Base-by-base conservation (phyloP, 2,888 invertebrate genomes). In the Lasioglossum villosulum region DNA sequence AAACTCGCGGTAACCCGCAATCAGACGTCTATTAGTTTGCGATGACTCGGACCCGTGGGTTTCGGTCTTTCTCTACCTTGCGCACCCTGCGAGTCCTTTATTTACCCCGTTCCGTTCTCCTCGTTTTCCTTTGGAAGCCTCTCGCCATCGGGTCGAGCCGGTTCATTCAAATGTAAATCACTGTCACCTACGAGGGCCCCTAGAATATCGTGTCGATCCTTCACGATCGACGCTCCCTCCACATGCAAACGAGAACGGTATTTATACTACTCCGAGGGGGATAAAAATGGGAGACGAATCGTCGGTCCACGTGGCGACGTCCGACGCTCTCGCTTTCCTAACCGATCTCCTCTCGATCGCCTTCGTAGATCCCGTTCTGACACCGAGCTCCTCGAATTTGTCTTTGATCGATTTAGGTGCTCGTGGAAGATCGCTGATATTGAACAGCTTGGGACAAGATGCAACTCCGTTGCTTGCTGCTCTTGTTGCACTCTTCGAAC, bases 1-100 rank as follows among this genome's bases (percentile, higher is more conserved):
- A 93, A 94, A 93, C 90, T 90, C 84, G 84, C 88, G 89, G 89
- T 91, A 91, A 90, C 90, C 56, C 90, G 90, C 92, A 92, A 93
- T 93, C 91, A 90, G 91, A 90, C 86, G 89, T 91, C 90, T 91
- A 91, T 91, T 91, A 91, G 90, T 90, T 89, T 82, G 80, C 90
- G 90, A 86, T 84, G 91, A 90, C 88, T 89, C 63, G 59, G 83
- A 85, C 48, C 86, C 68, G 79, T 70, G 73, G 70, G 66, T 83
- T 84, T 30, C 30, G 45, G 56, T 34, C 39, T 34, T 76, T 75
- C 39, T 66, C 66, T 34, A 2, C 30, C 70, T 30, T 27, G 48
- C 45, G 73, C 78, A 23, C 39, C n/a, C 70, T 23, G 73, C 72
- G 0, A n/a, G 37, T 74, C 79, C 66, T 75, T 59, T 68, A 52